Base-by-base conservation (phyloP, 2,888 invertebrate genomes). In the Lagria hirta region DNA sequence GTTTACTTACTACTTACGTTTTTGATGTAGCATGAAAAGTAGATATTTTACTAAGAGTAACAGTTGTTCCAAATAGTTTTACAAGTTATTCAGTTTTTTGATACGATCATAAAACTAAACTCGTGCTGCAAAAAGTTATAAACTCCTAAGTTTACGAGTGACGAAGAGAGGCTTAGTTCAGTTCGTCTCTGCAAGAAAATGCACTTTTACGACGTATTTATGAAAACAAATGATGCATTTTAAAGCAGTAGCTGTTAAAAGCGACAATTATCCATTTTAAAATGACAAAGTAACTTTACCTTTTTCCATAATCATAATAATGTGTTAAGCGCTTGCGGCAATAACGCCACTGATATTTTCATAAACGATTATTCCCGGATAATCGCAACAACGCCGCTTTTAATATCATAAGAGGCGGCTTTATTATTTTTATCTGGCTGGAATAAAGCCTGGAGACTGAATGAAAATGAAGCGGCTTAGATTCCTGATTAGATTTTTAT, bases 281-380 rank as follows among this genome's bases (percentile, higher is more conserved):
- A 13, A 30, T 43, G 36, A 43, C 43, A 43, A 43, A 43, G 43
- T 43, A 43, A 37, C 43, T 36, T 24, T 30, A 30, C 42, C 23
- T 15, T 15, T 41, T 28, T 13, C 10, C 22, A 46, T 36, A 52
- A 49, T 26, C 54, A 51, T 58, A 58, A n/a, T n/a, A n/a, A n/a
- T 58, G 58, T 57, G 61, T 55, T 60, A 63, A 60, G 55, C 58
- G 60, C 62, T 40, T 17, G 33, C 32, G 53, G 57, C 57, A 60
- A 62, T 65, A 64, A 61, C 62, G 58, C 60, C 55, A 49, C 55
- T 55, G 65, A 65, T 67, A 67, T 68, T 68, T 68, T 65, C 68
- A 64, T 65, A 66, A 64, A 63, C 67, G 68, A 68, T 68, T 67
- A 68, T 68, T 66, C 58, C 58, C 52, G 63, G 52, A 61, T 67